Evolutionary conservation across 2,888 invertebrate genomes (phyloP).

Genomic region (Drosophila pseudotalamancana): DNA sequence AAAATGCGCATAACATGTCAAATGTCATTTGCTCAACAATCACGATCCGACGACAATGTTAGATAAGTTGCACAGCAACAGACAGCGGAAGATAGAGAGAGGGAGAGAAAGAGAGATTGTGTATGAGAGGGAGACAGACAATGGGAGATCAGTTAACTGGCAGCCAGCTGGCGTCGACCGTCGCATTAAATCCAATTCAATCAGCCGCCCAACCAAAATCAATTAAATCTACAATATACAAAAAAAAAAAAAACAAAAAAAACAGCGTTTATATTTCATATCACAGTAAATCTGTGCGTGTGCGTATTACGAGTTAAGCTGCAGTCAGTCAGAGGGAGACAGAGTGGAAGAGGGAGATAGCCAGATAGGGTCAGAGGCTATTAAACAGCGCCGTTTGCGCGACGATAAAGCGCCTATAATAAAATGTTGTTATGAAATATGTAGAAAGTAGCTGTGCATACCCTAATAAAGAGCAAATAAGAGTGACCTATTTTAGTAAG

Average conservation of each 20-base stretch:
- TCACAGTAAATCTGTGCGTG: slow-evolving; percentile 41
- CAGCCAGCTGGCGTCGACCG: slow-evolving; percentile 53
- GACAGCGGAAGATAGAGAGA: slow-evolving; percentile 2
- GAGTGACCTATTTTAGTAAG: no score
- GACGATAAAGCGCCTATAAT: neutral
- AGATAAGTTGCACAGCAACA: slow-evolving; percentile 56
- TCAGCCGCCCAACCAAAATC: slow-evolving; percentile 64
- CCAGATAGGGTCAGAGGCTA: neutral
- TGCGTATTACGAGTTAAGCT: slow-evolving; percentile 20
- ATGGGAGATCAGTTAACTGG: slow-evolving; percentile 29
- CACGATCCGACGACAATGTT: slow-evolving; percentile 70
- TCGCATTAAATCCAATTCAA: slow-evolving; percentile 64
- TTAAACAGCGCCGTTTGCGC: neutral
- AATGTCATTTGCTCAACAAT: slow-evolving; percentile 77
- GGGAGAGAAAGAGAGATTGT: neutral
- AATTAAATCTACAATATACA: slow-evolving; percentile 51
- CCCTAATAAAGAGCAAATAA: no score
- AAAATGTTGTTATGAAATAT: neutral
- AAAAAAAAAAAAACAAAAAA: no score
- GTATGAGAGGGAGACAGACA: neutral
- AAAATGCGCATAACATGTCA: slow-evolving; percentile 73
- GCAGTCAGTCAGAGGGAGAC: neutral
- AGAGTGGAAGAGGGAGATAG: neutral
- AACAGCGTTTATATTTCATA: slow-evolving; percentile 21
- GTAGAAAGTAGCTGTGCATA: neutral